Evolutionary conservation across 53 echinoderm and acorn worm genomes (phyloP).

Genomic region (Pentamera pediparva): DNA sequence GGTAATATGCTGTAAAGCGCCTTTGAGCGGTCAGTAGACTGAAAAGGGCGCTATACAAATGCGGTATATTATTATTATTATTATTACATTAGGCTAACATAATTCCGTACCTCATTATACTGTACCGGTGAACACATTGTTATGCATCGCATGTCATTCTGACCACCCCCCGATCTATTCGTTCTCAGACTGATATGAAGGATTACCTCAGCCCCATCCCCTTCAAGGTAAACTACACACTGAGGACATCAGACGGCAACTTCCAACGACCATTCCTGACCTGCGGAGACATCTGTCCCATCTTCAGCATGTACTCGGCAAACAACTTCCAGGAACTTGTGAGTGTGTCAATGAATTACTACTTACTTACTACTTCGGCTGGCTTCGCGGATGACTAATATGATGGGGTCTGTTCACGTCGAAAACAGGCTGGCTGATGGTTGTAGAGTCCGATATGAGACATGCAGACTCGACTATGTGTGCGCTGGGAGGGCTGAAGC

Average conservation of each 20-base stretch:
- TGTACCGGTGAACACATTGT: background rate
- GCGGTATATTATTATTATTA: no score
- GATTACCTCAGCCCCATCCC: constrained; percentile 91
- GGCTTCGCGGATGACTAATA: no score
- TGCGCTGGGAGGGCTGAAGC: background rate
- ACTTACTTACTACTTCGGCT: background rate
- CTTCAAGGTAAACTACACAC: constrained; percentile 62
- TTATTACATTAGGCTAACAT: no score
- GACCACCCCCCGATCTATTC: background rate
- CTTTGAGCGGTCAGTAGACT: no score
- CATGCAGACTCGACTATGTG: background rate
- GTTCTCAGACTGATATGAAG: constrained; percentile 54
- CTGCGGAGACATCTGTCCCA: constrained; percentile 63
- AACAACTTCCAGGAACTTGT: constrained; percentile 60
- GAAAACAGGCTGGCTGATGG: background rate
- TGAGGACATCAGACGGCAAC: constrained; percentile 33
- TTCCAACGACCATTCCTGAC: constrained; percentile 7
- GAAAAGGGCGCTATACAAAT: no score
- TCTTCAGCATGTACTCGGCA: constrained; percentile 65
- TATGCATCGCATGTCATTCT: background rate
- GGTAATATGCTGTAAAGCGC: no score
- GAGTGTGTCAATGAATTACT: background rate
- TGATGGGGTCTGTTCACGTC: background rate
- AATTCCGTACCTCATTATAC: no score
- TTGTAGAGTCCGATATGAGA: background rate